Evolutionary conservation across 2,888 invertebrate species (phyloP).

Genomic region (Drosophila cognata): DNA sequence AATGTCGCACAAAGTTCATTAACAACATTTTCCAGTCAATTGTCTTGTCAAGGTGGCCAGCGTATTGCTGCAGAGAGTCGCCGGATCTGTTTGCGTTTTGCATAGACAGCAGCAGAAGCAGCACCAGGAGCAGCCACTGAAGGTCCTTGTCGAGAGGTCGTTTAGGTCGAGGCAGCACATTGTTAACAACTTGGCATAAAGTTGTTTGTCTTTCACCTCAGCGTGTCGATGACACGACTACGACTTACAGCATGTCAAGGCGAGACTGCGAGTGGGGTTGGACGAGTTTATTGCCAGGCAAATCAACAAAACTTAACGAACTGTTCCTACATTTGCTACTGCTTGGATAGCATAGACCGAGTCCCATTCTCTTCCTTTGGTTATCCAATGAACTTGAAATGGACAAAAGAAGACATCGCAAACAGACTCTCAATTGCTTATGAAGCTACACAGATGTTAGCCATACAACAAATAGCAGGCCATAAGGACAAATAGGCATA

Average conservation of each 20-base stretch:
- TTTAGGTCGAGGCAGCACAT: constrained; percentile 67
- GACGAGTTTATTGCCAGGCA: constrained; percentile 60
- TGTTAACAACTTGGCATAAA: constrained; percentile 76
- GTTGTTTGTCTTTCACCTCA: constrained; percentile 77
- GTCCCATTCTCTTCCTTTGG: constrained; percentile 16
- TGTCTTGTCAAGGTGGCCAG: constrained; percentile 67
- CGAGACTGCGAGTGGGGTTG: background rate
- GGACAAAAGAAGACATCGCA: constrained; percentile 28
- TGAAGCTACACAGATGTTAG: background rate
- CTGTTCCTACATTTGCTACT: constrained; percentile 51
- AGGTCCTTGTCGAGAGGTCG: constrained; percentile 50
- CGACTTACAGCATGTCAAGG: constrained; percentile 27
- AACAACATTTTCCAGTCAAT: constrained; percentile 79
- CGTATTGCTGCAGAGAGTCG: constrained; percentile 49
- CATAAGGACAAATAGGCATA: background rate
- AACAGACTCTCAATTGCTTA: constrained; percentile 29
- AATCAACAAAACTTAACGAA: constrained; percentile 72
- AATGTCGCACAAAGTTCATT: constrained; percentile 78
- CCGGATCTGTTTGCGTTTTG: constrained; percentile 52
- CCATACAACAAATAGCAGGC: background rate
- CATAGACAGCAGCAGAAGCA: constrained; percentile 42
- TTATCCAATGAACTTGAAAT: constrained; percentile 45
- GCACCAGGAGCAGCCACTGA: constrained; percentile 3
- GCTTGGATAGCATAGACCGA: constrained; percentile 19
- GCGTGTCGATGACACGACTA: constrained; percentile 73